These are phyloP conservation scores for Sarcophilus harrisii DNA, from an alignment of 2,797 vertebrate genomes.

Conservation along the genomic window DNA sequence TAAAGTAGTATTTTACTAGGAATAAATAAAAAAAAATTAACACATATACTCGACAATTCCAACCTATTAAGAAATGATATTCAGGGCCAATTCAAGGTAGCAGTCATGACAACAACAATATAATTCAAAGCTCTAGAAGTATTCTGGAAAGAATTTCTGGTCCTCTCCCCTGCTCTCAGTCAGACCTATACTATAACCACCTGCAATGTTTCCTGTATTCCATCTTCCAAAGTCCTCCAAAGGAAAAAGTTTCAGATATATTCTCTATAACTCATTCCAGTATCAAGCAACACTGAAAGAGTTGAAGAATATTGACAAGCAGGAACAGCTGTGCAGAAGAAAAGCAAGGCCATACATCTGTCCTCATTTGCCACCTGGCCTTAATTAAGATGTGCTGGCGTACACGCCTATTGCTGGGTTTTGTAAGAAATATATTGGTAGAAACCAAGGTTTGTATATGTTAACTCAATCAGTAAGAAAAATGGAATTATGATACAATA, in stretches of 20 bases:
- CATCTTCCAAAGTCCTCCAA: background rate
- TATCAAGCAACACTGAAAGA: constrained; percentile 13
- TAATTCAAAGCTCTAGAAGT: constrained; percentile 18
- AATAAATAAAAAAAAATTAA: background rate
- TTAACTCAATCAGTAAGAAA: background rate
- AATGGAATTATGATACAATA: background rate
- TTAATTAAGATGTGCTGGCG: background rate
- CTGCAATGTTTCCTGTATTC: background rate
- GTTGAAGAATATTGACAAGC: background rate
- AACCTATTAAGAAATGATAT: background rate
- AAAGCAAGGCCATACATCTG: background rate
- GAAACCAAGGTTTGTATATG: background rate
- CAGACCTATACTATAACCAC: background rate
- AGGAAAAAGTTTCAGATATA: background rate
- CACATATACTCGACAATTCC: background rate
- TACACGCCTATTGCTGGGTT: background rate
- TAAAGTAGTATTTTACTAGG: background rate
- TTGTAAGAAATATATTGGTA: background rate
- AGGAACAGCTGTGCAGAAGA: background rate
- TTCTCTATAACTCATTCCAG: constrained; percentile 31
- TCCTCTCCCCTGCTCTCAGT: background rate
- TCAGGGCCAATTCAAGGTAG: constrained; percentile 25
- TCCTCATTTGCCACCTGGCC: background rate
- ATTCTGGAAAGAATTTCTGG: background rate
- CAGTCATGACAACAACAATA: constrained; percentile 24